A percentile compares a stretch with the other conserved stretches of the same genome.
These are phyloP conservation scores for Rhinoptilus africanus DNA, from an alignment of 2,113 vertebrate genomes.

Conservation along the genomic window DNA sequence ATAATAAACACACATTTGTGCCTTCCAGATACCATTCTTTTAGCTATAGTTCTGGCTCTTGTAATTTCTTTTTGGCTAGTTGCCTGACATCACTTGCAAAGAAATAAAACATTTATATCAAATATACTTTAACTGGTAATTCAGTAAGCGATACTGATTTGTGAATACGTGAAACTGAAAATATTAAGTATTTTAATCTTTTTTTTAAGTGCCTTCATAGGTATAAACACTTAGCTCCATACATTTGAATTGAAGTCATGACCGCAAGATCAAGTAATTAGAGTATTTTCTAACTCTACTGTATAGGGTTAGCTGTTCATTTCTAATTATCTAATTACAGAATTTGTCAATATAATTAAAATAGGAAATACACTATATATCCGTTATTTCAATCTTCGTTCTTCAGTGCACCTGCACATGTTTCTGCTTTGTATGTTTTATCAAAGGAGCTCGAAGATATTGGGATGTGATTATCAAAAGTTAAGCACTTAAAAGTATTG, in stretches of 20 bases:
- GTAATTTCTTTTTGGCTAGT: neutral
- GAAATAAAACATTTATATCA: conserved; percentile 11
- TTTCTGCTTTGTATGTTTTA: neutral
- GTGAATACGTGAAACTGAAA: neutral
- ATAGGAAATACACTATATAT: neutral
- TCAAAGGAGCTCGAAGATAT: neutral
- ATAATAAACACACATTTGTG: conserved; percentile 4
- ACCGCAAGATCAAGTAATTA: neutral
- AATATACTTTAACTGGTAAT: conserved; percentile 6
- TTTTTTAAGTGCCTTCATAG: neutral
- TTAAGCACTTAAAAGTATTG: neutral
- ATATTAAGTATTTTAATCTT: neutral
- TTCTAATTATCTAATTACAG: neutral
- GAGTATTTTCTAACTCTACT: neutral
- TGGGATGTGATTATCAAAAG: neutral
- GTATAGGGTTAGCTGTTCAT: neutral
- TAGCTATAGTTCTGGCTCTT: neutral
- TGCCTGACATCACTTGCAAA: neutral
- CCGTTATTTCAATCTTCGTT: neutral
- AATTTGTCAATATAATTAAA: neutral
- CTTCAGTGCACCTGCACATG: neutral
- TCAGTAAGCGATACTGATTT: neutral
- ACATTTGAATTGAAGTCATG: neutral
- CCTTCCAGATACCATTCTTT: conserved; percentile 3
- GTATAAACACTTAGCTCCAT: neutral